These are phyloP conservation scores for Mobula birostris DNA, from an alignment of 2,113 vertebrate species.

Conservation along the genomic window DNA sequence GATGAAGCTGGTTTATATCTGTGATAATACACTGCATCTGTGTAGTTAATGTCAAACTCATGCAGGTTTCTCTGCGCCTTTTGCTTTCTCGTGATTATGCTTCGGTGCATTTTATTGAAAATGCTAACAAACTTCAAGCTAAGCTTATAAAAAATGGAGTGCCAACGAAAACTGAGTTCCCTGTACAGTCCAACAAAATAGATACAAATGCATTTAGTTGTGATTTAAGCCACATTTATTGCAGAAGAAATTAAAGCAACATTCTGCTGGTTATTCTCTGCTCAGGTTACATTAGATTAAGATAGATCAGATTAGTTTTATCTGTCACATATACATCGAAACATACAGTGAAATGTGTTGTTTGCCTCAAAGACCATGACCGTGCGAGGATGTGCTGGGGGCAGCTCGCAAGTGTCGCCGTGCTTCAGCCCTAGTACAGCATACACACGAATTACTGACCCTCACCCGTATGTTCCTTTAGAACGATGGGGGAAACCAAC, in stretches of 20 bases:
- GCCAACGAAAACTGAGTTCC: constrained; percentile 22
- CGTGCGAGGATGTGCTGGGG: too few species aligned
- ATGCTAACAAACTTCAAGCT: neutral
- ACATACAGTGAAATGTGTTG: too few species aligned
- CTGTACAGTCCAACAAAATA: neutral
- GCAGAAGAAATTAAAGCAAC: constrained; percentile 23
- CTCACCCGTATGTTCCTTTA: too few species aligned
- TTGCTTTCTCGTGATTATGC: neutral
- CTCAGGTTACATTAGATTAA: neutral
- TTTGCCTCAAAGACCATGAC: too few species aligned
- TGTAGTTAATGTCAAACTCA: constrained; percentile 30
- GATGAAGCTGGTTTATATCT: neutral
- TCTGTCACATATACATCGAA: too few species aligned
- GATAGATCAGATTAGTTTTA: neutral
- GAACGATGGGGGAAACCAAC: too few species aligned
- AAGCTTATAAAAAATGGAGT: constrained; percentile 7
- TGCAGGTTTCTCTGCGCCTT: constrained; percentile 13
- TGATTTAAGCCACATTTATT: neutral
- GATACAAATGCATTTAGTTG: constrained; percentile 21
- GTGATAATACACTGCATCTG: constrained; percentile 17
- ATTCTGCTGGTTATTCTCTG: neutral
- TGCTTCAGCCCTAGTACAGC: too few species aligned
- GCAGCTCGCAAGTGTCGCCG: too few species aligned
- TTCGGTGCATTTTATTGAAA: constrained; percentile 7
- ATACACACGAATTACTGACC: too few species aligned